Base-by-base conservation (phyloP, 2,888 invertebrate species). In the Ormia ochracea region DNA sequence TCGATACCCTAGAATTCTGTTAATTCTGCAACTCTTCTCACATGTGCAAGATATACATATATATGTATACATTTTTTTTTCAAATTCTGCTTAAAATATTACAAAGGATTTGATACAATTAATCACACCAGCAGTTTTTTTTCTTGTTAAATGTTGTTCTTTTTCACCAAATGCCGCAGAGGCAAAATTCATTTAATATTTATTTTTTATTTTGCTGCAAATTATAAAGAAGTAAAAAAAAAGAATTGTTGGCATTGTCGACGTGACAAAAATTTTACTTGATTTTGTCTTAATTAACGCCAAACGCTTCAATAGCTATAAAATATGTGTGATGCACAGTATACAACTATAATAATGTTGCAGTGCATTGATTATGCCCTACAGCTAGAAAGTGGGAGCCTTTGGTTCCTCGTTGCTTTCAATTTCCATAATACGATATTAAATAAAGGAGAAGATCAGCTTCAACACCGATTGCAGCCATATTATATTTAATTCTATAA, bases 251-350 rank as follows among this genome's bases (percentile, higher is more conserved):
- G 75, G 68, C 83, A 78, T 65, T 80, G 79, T 83, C 85, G 83
- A 87, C 85, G 88, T 87, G 87, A 85, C 86, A 87, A 88, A 88
- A 87, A 87, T 85, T 83, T 86, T 83, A 86, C 87, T 84, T 87
- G 88, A 87, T 88, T 87, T 87, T 87, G 87, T 87, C 87, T 87
- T 87, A 87, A 87, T 87, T 87, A 88, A 87, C 87, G 87, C 87
- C 87, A 87, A 88, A 87, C 88, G 87, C 87, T 88, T 87, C 87
- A 87, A 88, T 87, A 86, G 87, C 86, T 84, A 87, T 87, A 88
- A 87, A 87, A 87, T 88, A 87, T 87, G 87, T 86, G 83, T 82
- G 75, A 78, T 80, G 81, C 69, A 58, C 63, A 76, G 54, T 69
- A 69, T 74, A 14, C 50, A 14, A 50, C 14, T 50, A 74, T 63